phyloP scores from a whole-genome alignment of 2,113 vertebrate genomes.

The Erythrolamprus reginae region DNA sequence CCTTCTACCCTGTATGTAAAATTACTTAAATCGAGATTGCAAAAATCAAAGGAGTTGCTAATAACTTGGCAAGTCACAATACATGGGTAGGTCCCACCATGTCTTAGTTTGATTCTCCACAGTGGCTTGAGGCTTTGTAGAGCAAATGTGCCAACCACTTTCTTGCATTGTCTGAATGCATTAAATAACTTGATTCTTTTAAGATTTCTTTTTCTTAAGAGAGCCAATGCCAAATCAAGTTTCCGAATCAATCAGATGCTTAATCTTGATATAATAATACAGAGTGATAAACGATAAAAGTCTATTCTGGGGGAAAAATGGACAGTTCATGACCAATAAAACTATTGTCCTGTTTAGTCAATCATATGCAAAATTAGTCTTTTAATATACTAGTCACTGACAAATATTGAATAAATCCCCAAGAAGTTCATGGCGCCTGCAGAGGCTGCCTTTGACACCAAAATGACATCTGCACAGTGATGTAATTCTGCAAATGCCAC shows the following conservation, averaged over 20 bases:
- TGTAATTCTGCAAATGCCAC: background rate
- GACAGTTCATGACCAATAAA: background rate
- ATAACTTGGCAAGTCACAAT: background rate
- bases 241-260: constrained; percentile 27
- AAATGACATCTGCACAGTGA: background rate
- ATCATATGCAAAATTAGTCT: constrained; percentile 10
- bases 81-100: background rate
- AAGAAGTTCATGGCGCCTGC: background rate
- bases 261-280: constrained; percentile 55
- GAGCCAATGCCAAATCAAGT: constrained; percentile 31
- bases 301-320: constrained; percentile 31
- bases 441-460: background rate
- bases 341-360: background rate
- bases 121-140: background rate
- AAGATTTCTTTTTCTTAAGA: background rate
- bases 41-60: background rate
- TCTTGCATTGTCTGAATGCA: background rate
- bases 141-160: no score
- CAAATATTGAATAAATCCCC: background rate
- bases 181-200: background rate
- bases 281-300: constrained; percentile 29
- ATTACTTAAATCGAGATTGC: background rate
- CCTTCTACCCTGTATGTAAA: background rate
- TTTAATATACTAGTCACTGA: background rate
- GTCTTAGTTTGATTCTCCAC: background rate